These are phyloP conservation scores for Rhinella marina DNA, from an alignment of 2,797 vertebrate species.

Conservation along the genomic window DNA sequence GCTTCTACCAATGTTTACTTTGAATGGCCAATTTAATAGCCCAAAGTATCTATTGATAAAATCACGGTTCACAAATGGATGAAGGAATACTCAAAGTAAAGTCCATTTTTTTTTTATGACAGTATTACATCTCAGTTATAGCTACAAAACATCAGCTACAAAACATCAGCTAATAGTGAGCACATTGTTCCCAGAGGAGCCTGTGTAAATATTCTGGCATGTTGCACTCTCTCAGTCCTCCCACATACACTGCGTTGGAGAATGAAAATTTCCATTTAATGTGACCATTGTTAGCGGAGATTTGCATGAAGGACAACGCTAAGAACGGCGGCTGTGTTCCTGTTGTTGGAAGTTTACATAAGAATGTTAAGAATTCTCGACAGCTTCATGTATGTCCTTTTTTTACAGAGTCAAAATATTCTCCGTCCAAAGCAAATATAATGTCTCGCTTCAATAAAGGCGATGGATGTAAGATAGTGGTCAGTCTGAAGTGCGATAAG, in stretches of 20 bases:
- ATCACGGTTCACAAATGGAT: too few relatives aligned
- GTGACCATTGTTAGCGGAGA: conserved; percentile 50
- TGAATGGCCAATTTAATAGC: neutral
- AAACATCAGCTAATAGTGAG: conserved; percentile 27
- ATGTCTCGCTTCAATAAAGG: neutral
- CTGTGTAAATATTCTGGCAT: conserved; percentile 46
- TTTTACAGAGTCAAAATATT: conserved; percentile 24
- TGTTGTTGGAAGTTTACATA: conserved; percentile 50
- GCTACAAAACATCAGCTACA: neutral
- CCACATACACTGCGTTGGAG: conserved; percentile 58
- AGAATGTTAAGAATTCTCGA: conserved; percentile 54
- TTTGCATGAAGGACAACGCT: conserved; percentile 30
- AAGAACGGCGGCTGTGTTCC: conserved; percentile 51
- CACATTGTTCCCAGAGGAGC: conserved; percentile 24
- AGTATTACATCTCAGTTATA: neutral
- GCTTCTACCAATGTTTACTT: neutral
- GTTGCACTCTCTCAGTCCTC: conserved; percentile 38
- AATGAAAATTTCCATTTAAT: conserved; percentile 40
- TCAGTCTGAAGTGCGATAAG: neutral
- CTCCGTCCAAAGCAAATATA: neutral
- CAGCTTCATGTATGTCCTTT: conserved; percentile 29
- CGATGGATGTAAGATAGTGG: neutral
- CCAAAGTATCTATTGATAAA: neutral
- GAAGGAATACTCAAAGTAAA: neutral
- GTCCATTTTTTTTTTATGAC: conserved; percentile 4